phyloP scores from a whole-genome alignment of 2,113 vertebrate genomes.

The Lophura nycthemera region DNA sequence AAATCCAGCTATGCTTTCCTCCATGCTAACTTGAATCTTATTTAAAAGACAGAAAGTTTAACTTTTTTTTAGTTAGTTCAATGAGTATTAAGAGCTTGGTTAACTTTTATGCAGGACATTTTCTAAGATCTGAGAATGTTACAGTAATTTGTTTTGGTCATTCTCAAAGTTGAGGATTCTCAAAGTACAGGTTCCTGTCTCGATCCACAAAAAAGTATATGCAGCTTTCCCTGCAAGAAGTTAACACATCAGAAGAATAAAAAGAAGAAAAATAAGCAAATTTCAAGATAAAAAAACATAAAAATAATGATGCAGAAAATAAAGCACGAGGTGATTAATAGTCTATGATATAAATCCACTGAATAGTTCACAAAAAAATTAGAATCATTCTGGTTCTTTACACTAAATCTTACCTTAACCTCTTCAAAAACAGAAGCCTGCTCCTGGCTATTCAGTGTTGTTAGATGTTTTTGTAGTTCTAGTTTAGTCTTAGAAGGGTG shows the following conservation, averaged over 20 bases:
- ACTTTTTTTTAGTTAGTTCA: background rate
- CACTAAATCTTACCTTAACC: constrained; percentile 83
- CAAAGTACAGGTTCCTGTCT: background rate
- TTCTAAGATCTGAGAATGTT: background rate
- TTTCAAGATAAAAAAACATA: background rate
- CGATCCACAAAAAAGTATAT: background rate
- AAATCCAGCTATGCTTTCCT: background rate
- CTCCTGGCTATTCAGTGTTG: constrained; percentile 89
- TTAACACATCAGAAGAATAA: background rate
- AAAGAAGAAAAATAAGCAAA: background rate
- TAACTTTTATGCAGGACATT: background rate
- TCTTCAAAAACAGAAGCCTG: constrained; percentile 93
- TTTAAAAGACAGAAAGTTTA: background rate
- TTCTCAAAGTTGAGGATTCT: background rate
- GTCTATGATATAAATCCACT: background rate
- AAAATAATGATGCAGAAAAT: background rate
- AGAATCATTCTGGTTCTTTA: background rate
- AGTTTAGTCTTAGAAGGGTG: constrained; percentile 91
- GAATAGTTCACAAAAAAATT: background rate
- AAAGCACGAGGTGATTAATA: background rate
- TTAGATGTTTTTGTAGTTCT: constrained; percentile 93
- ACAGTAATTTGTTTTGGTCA: background rate
- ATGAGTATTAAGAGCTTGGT: background rate
- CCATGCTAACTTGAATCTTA: background rate
- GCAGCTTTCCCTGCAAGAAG: background rate